Evolutionary conservation across 1,140 invertebrate genomes (phyloP).

Genomic region (Anadara kagoshimensis): DNA sequence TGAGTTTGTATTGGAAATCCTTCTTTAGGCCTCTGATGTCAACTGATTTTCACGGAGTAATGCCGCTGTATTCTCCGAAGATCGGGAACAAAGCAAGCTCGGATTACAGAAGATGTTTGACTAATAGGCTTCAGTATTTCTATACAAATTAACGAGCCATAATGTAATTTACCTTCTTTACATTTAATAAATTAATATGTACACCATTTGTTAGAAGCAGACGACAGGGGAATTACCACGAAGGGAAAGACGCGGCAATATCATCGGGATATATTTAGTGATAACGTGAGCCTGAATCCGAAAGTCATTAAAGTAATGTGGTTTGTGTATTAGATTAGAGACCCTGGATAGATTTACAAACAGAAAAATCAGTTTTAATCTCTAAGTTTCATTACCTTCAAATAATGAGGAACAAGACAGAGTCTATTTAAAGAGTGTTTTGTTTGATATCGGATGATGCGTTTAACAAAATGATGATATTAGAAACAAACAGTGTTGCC

Average conservation of each 20-base stretch:
- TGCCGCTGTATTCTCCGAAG: constrained; percentile 28
- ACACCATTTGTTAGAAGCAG: constrained; percentile 32
- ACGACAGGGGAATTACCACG: constrained; percentile 31
- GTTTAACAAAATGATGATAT: too few relatives aligned
- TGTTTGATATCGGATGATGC: too few relatives aligned
- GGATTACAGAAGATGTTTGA: constrained; percentile 37
- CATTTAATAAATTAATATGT: constrained; percentile 51
- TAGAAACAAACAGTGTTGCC: too few relatives aligned
- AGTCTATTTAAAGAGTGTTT: too few relatives aligned
- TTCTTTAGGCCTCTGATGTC: constrained; percentile 12
- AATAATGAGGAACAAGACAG: constrained; percentile 25
- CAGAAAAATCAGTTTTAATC: constrained; percentile 36
- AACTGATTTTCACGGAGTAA: constrained; percentile 25
- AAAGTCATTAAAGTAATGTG: constrained; percentile 48
- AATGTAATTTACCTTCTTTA: constrained; percentile 48
- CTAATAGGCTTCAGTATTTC: constrained; percentile 42
- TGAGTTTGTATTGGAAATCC: too few relatives aligned
- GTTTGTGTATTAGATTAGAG: constrained; percentile 43
- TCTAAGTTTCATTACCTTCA: constrained; percentile 38
- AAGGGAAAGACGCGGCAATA: constrained; percentile 23
- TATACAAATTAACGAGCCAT: constrained; percentile 49
- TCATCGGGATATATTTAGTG: constrained; percentile 15
- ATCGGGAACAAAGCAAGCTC: constrained; percentile 30
- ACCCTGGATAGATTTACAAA: constrained; percentile 46
- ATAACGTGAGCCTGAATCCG: constrained; percentile 35